Evolutionary conservation across 2,113 vertebrate genomes (phyloP).

Genomic region (Pseudonaja textilis): DNA sequence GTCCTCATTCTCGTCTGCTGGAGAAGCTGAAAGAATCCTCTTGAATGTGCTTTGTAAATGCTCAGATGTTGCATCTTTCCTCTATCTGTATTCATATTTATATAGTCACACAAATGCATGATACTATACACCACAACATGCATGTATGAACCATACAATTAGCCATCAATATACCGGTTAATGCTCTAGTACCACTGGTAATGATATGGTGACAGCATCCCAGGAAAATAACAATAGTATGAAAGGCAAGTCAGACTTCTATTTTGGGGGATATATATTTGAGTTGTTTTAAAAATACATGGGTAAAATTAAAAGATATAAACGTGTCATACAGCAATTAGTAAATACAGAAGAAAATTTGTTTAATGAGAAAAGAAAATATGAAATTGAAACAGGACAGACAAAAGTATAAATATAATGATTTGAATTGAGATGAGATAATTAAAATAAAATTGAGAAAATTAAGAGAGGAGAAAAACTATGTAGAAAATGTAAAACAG

Average conservation of each 20-base stretch:
- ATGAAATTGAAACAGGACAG: no score
- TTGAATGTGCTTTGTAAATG: background rate
- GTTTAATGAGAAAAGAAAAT: no score
- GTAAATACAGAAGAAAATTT: no score
- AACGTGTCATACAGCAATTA: no score
- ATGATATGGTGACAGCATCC: background rate
- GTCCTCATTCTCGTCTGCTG: background rate
- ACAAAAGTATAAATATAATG: no score
- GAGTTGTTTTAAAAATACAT: background rate
- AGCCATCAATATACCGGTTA: background rate
- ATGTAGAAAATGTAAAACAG: no score
- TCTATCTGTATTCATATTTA: background rate
- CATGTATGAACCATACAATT: background rate
- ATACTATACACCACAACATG: background rate
- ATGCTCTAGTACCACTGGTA: background rate
- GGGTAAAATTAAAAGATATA: no score
- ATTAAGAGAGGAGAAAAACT: no score
- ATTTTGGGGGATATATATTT: background rate
- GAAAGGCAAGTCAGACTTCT: background rate
- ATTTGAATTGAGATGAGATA: no score
- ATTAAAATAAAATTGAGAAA: no score
- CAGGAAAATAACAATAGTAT: background rate
- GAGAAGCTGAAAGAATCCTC: background rate
- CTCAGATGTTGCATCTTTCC: background rate
- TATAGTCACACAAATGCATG: background rate